phyloP scores from a whole-genome alignment of 2,888 invertebrate species.

The Cheilosia vulpina region DNA sequence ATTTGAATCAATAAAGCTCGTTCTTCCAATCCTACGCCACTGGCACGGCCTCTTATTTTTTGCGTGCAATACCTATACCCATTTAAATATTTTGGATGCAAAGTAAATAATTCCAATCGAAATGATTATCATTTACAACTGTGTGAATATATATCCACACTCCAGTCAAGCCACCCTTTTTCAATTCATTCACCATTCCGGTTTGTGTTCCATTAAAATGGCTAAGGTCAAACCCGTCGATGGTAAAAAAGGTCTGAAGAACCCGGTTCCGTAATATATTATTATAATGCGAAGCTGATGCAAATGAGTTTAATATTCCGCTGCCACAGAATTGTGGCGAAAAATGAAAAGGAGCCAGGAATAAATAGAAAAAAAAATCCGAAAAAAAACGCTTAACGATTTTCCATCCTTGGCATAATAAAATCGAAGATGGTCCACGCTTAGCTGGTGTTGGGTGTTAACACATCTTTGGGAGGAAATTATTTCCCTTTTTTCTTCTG shows the following conservation, averaged over 20 bases:
- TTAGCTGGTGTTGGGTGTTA: neutral
- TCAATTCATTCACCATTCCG: neutral
- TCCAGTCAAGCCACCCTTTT: neutral
- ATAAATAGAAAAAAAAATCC: neutral
- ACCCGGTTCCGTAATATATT: neutral
- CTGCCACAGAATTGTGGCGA: neutral
- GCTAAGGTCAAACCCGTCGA: neutral
- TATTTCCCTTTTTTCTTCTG: neutral
- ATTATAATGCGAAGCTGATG: conserved; percentile 28
- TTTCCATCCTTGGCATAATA: conserved; percentile 19
- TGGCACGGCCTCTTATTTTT: too few species aligned
- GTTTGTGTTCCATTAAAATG: neutral
- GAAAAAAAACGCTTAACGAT: conserved; percentile 29
- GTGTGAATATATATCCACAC: too few species aligned
- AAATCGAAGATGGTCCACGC: conserved; percentile 20
- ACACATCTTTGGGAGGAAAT: conserved; percentile 8
- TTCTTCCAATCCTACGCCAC: too few species aligned
- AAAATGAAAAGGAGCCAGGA: neutral
- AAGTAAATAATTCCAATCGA: too few species aligned
- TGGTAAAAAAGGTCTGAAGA: neutral
- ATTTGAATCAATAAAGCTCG: too few species aligned
- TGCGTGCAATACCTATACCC: too few species aligned
- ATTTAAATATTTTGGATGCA: too few species aligned
- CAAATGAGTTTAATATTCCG: conserved; percentile 24
- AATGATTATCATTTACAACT: too few species aligned